Evolutionary conservation across 2,113 vertebrate species (phyloP), one percentile per base, ranked within the genome.

Genomic region (Tragelaphus buxtoni): DNA sequence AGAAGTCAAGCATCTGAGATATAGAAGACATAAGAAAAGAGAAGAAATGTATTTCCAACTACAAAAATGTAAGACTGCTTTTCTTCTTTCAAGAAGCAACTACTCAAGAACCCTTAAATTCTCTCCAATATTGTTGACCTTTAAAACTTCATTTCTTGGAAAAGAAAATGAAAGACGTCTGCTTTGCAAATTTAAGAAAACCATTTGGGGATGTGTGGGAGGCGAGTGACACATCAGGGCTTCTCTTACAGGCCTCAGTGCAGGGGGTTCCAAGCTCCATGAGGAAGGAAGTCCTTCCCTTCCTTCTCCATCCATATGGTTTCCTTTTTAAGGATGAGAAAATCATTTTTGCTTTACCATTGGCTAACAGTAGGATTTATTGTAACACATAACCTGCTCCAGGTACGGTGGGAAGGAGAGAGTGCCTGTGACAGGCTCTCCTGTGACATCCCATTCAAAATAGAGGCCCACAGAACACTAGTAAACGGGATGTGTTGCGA

Each of bases 81-180:
- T 91, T 87, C 51, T 83, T 74, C 12, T 53, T 53, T 85, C 24
- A 81, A 39, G 88, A 80, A 82, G 26, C 30, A 97, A n/a, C 51
- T 90, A 74, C 14, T 13, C 22, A 49, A 82, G 80, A 94, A 69
- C 8, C 1, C 42, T 91, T 80, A n/a, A 4, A 80, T 90, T 92
- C n/a, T 85, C 24, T 91, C 30, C 51, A 88, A 79, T 35, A 60
- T 53, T 42, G n/a, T 45, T 92, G 81, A 96, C 51, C 76, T 96
- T 96, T 93, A 89, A 94, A 91, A 90, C 47, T 80, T 92, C 1
- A 42, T 84, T 95, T 97, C 79, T 94, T 85, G 85, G 45, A 49
- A 82, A 84, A 74, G 8, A 72, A 94, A 84, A 65, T 81, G 65
- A 92, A 95, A 83, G 56, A 88, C 26, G 35, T 79, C 61, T 79